Percentiles rank a stretch among this genome's conserved stretches.
phyloP scores from a whole-genome alignment of 2,888 invertebrate genomes.

The Chrysolina haemoptera region DNA sequence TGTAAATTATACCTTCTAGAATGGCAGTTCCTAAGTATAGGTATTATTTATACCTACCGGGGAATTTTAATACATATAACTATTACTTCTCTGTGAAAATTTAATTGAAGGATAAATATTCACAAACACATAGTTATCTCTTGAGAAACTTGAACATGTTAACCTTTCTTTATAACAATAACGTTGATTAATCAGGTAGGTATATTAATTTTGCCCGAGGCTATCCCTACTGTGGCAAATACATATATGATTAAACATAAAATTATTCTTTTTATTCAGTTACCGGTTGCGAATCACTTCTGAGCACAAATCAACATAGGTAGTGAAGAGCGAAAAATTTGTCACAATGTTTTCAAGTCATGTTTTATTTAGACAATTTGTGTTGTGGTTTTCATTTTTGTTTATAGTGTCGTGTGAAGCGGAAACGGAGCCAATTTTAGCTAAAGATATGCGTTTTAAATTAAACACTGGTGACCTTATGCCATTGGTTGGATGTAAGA shows the following conservation, averaged over 20 bases:
- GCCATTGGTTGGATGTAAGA: slow-evolving; percentile 75
- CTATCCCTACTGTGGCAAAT: no score
- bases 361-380: neutral
- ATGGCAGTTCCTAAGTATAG: no score
- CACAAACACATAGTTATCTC: no score
- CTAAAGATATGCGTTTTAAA: slow-evolving; percentile 61
- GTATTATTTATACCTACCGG: no score
- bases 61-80: no score
- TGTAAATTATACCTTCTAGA: no score
- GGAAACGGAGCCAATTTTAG: slow-evolving; percentile 37
- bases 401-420: slow-evolving; percentile 62
- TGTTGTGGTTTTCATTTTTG: slow-evolving; percentile 21
- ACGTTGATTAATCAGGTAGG: neutral
- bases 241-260: neutral
- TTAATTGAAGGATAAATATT: no score
- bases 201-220: neutral
- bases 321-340: no score
- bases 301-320: no score
- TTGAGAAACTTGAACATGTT: neutral
- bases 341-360: neutral
- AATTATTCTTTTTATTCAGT: no score
- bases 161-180: neutral
- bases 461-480: slow-evolving; percentile 71
- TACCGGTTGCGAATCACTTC: neutral
- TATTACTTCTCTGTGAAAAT: no score